Conservation (phyloP, 2,797 vertebrate species). For the Phrynocephalus vlangalii region DNA sequence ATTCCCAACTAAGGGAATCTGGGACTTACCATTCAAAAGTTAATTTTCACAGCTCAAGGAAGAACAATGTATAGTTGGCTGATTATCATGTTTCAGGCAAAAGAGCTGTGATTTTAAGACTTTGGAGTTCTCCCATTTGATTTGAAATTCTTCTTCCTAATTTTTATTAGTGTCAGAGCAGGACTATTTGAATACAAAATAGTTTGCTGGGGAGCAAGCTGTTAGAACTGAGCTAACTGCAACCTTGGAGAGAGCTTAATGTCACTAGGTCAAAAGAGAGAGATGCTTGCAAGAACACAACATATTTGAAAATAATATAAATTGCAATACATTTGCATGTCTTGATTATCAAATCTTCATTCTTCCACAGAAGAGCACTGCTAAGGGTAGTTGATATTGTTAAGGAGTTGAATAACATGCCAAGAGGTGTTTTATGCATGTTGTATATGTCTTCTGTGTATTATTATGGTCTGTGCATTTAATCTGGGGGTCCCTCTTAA, state of each 20-base stretch:
- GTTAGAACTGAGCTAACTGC: neutral
- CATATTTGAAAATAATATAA: neutral
- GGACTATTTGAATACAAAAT: neutral
- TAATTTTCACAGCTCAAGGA: too few relatives aligned
- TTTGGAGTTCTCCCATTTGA: neutral
- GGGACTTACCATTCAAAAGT: too few relatives aligned
- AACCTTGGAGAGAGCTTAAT: neutral
- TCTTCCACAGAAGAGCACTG: too few relatives aligned
- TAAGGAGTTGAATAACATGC: too few relatives aligned
- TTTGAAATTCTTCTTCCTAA: neutral
- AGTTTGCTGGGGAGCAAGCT: neutral
- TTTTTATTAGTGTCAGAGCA: neutral
- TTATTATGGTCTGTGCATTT: too few relatives aligned
- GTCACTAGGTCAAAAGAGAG: neutral
- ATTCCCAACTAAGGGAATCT: too few relatives aligned
- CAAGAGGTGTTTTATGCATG: too few relatives aligned
- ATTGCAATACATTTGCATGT: neutral
- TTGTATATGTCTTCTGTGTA: too few relatives aligned
- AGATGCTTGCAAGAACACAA: neutral
- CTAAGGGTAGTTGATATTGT: too few relatives aligned
- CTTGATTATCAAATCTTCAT: neutral
- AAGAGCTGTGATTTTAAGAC: neutral
- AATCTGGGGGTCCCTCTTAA: too few relatives aligned
- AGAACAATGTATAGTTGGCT: neutral
- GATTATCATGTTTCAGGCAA: neutral